phyloP scores from a whole-genome alignment of 92 coral and sea anemone genomes.

The Palythoa heliodiscus region DNA sequence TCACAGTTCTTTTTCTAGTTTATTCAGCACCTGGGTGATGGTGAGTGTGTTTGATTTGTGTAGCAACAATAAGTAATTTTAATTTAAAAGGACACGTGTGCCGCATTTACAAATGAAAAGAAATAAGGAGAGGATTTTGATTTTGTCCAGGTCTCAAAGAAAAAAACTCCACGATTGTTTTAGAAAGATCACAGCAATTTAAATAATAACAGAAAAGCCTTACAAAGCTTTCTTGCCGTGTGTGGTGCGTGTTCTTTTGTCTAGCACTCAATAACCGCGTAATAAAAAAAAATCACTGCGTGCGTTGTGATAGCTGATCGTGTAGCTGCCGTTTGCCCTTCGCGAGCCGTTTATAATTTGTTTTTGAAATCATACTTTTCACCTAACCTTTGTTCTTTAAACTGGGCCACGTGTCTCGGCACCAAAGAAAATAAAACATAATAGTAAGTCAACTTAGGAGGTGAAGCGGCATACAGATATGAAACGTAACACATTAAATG shows the following conservation, averaged over 20 bases:
- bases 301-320: background rate
- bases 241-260: background rate
- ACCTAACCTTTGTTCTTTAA: conserved; percentile 2
- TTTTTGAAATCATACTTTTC: background rate
- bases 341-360: background rate
- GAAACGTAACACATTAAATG: conserved; percentile 10
- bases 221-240: background rate
- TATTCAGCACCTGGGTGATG: conserved; percentile 21
- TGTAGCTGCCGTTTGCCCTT: background rate
- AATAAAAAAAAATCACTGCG: background rate
- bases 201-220: background rate
- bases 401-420: conserved; percentile 30
- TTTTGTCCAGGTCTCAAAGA: background rate
- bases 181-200: conserved; percentile 17
- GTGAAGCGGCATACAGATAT: conserved; percentile 1
- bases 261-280: background rate
- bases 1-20: conserved; percentile 2
- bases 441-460: background rate
- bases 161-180: background rate
- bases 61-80: conserved; percentile 27
- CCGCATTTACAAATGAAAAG: conserved; percentile 65
- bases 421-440: conserved; percentile 23
- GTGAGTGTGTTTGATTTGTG: conserved; percentile 14
- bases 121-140: background rate
- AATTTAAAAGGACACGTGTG: conserved; percentile 57